phyloP scores from a whole-genome alignment of 2,797 vertebrate genomes.

The Thalassophryne amazonica region DNA sequence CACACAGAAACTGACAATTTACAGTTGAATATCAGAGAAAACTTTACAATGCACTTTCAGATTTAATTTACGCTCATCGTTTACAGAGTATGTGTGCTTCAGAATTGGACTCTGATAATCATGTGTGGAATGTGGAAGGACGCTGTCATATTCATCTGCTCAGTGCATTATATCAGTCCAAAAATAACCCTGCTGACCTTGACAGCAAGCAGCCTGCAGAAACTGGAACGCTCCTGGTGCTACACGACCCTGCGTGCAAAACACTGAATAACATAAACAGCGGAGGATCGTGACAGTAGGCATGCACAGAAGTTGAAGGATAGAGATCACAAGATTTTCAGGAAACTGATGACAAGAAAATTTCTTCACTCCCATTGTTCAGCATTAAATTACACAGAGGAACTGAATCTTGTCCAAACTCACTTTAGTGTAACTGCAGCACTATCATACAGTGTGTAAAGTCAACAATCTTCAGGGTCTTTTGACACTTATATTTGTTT shows the following conservation, averaged over 20 bases:
- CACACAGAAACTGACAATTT: too few relatives aligned
- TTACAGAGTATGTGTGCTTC: not conserved
- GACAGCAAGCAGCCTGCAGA: not conserved
- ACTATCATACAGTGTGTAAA: not conserved
- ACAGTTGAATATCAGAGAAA: too few relatives aligned
- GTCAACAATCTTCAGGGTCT: not conserved
- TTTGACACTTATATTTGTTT: conserved; percentile 13
- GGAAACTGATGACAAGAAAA: conserved; percentile 30
- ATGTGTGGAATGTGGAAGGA: conserved; percentile 55
- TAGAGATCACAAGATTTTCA: conserved; percentile 11
- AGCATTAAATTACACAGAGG: not conserved
- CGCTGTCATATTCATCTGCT: conserved; percentile 29
- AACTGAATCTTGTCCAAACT: conserved; percentile 16
- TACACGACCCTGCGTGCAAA: too few relatives aligned
- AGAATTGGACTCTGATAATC: conserved; percentile 41
- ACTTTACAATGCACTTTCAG: too few relatives aligned
- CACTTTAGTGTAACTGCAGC: conserved; percentile 9
- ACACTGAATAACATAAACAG: too few relatives aligned
- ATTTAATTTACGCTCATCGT: too few relatives aligned
- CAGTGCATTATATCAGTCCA: not conserved
- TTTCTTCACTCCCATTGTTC: conserved; percentile 16
- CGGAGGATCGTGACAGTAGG: not conserved
- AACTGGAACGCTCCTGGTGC: too few relatives aligned
- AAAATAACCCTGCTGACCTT: conserved; percentile 10
- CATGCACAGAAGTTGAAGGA: conserved; percentile 21